Conservation (phyloP, 2,888 invertebrate genomes). For the Ochropleura leucogaster region DNA sequence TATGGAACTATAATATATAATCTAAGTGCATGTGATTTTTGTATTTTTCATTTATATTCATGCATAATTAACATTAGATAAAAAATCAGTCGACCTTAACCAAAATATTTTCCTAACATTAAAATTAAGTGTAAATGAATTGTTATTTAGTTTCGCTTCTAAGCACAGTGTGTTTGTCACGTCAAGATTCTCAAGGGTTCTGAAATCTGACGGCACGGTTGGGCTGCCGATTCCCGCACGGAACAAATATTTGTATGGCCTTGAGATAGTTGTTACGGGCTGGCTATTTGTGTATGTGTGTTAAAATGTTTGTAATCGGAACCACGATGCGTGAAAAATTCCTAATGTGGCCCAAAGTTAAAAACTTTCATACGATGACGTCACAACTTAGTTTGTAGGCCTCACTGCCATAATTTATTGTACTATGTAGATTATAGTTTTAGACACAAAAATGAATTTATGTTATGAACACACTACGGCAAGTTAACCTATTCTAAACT, state of each 20-base stretch:
- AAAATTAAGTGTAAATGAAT: background rate
- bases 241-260: background rate
- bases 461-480: no score
- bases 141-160: background rate
- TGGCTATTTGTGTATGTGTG: background rate
- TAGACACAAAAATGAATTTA: background rate
- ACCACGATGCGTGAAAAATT: no score
- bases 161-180: background rate
- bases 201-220: background rate
- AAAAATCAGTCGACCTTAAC: background rate
- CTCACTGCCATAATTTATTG: conserved; percentile 48
- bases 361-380: conserved; percentile 14
- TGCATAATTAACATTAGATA: background rate
- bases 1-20: background rate
- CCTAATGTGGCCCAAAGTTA: no score
- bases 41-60: background rate
- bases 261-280: background rate
- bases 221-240: background rate
- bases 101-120: background rate
- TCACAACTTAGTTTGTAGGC: conserved; percentile 20
- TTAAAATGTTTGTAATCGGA: background rate
- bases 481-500: no score
- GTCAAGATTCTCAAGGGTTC: background rate
- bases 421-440: conserved; percentile 20
- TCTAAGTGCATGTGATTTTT: background rate